Percentiles rank a stretch among this genome's conserved stretches.
These are phyloP conservation scores for Archilochus colubris DNA, from an alignment of 2,113 vertebrate genomes.

Conservation along the genomic window DNA sequence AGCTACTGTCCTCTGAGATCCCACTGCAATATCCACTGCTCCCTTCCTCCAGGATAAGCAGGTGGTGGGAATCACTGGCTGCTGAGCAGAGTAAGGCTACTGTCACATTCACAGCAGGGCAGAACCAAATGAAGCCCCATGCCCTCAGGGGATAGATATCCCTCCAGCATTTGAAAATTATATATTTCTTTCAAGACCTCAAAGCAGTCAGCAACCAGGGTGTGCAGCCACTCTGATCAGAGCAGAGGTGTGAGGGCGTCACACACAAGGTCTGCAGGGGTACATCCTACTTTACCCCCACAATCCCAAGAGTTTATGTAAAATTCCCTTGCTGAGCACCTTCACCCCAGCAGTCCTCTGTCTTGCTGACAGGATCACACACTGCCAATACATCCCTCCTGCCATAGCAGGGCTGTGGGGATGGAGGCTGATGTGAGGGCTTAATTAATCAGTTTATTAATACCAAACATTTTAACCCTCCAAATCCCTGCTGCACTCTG, in stretches of 20 bases:
- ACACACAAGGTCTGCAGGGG: neutral
- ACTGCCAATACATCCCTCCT: neutral
- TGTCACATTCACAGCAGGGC: neutral
- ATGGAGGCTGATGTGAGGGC: slow-evolving; percentile 30
- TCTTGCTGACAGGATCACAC: neutral
- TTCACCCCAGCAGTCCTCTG: neutral
- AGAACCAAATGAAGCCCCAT: neutral
- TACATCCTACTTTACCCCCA: neutral
- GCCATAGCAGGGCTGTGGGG: neutral
- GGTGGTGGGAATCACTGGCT: fast-evolving
- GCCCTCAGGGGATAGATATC: neutral
- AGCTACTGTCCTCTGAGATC: neutral
- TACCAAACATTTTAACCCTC: slow-evolving; percentile 66
- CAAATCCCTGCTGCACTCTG: neutral
- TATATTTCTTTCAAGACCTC: neutral
- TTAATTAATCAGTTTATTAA: slow-evolving; percentile 75
- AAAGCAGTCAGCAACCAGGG: neutral
- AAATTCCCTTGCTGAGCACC: neutral
- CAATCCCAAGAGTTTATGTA: neutral
- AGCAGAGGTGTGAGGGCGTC: neutral
- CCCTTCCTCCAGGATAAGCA: neutral
- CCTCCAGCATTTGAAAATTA: neutral
- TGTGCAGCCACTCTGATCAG: neutral
- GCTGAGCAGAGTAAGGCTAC: neutral
- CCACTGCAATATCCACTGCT: neutral